phyloP scores from a whole-genome alignment of 1,140 invertebrate genomes.

The Eriosoma lanigerum region DNA sequence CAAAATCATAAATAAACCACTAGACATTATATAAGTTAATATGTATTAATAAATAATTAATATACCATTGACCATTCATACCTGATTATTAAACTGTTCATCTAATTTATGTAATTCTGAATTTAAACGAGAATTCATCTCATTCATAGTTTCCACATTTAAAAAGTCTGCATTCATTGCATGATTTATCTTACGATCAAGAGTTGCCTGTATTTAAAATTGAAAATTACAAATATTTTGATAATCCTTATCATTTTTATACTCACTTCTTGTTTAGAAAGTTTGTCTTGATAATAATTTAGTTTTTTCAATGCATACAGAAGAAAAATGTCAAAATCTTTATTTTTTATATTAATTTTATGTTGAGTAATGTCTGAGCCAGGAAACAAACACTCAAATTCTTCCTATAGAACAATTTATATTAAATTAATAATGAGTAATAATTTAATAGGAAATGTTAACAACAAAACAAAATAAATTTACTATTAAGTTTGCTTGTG shows the following conservation, averaged over 20 bases:
- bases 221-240: not conserved
- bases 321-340: constrained; percentile 39
- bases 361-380: constrained; percentile 38
- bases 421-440: too few species aligned
- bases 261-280: constrained; percentile 25
- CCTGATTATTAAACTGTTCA: constrained; percentile 19
- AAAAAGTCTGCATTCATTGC: constrained; percentile 30
- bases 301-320: constrained; percentile 37
- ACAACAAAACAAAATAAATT: not conserved
- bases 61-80: too few species aligned
- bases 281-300: constrained; percentile 22
- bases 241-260: not conserved
- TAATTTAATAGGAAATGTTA: too few species aligned
- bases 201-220: constrained; percentile 9
- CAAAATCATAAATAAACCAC: too few species aligned
- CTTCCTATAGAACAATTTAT: not conserved
- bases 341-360: constrained; percentile 15
- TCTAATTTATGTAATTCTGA: constrained; percentile 33
- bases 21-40: too few species aligned
- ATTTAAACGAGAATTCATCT: constrained; percentile 34
- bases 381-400: constrained; percentile 41
- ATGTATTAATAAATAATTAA: too few species aligned
- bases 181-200: constrained; percentile 35
- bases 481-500: constrained; percentile 15
- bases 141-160: constrained; percentile 17